These are phyloP conservation scores for Elachura formosa DNA, from an alignment of 2,113 vertebrate species.

Conservation along the genomic window DNA sequence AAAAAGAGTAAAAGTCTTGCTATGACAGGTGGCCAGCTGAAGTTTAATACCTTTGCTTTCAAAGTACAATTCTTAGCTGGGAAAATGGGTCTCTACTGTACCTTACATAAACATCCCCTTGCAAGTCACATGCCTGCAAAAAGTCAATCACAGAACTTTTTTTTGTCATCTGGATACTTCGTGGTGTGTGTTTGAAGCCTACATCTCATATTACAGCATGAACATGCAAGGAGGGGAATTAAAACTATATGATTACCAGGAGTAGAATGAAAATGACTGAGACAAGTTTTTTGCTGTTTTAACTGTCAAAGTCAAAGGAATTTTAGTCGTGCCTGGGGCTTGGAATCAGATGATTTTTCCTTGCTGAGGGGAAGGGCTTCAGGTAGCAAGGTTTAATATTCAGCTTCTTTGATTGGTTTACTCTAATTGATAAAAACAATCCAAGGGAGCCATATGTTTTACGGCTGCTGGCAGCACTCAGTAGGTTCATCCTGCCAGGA, in stretches of 20 bases:
- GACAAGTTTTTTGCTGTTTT: neutral
- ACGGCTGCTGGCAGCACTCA: neutral
- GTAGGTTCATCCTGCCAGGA: neutral
- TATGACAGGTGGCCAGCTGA: neutral
- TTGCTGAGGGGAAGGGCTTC: neutral
- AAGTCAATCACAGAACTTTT: neutral
- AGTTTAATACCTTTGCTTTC: neutral
- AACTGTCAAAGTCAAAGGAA: neutral
- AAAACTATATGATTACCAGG: neutral
- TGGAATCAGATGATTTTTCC: neutral
- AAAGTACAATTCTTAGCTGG: neutral
- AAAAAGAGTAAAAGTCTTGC: neutral
- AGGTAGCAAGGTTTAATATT: neutral
- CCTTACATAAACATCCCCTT: neutral
- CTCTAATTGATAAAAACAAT: neutral
- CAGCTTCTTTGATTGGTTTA: neutral
- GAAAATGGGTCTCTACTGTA: neutral
- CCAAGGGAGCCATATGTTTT: neutral
- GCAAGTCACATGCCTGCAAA: neutral
- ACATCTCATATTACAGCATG: neutral
- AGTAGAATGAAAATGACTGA: neutral
- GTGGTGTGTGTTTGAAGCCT: neutral
- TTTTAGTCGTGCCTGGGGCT: neutral
- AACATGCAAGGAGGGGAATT: neutral
- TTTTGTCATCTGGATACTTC: neutral